Conservation (phyloP, 2,797 vertebrate species). For the Peromyscus attwateri region DNA sequence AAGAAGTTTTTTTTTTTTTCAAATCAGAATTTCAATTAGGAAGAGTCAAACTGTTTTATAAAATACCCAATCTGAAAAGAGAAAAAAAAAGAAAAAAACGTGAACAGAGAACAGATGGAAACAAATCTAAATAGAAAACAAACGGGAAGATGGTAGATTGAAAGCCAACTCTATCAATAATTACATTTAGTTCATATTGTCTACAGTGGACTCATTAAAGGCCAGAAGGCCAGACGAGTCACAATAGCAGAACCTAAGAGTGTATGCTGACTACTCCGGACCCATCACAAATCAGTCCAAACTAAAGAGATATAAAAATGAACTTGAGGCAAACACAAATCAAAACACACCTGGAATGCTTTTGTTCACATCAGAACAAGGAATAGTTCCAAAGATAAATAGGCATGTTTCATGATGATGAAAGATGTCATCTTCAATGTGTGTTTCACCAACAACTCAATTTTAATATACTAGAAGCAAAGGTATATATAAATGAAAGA, state of each 20-base stretch:
- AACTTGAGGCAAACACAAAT: not conserved
- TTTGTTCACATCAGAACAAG: not conserved
- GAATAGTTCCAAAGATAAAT: not conserved
- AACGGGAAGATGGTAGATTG: not conserved
- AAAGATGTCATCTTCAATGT: not conserved
- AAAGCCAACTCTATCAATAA: not conserved
- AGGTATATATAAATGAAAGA: not conserved
- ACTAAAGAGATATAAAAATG: not conserved
- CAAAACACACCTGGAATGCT: not conserved
- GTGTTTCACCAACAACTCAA: not conserved
- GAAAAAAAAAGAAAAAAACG: constrained; percentile 7
- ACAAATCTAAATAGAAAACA: constrained; percentile 33
- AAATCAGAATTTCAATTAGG: not conserved
- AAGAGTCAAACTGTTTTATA: not conserved
- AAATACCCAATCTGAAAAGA: constrained; percentile 1
- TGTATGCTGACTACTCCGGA: not conserved
- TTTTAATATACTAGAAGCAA: constrained; percentile 27
- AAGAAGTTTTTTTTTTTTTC: not conserved
- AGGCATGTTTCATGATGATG: not conserved
- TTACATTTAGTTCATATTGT: constrained; percentile 36
- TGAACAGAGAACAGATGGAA: constrained; percentile 30
- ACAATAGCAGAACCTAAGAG: not conserved
- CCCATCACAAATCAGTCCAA: constrained; percentile 8
- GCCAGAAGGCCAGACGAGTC: not conserved
- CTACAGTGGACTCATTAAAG: not conserved